Percentiles rank a stretch among this genome's conserved stretches.
These are phyloP conservation scores for Xyrichtys novacula DNA, from an alignment of 2,797 vertebrate genomes.

Conservation along the genomic window DNA sequence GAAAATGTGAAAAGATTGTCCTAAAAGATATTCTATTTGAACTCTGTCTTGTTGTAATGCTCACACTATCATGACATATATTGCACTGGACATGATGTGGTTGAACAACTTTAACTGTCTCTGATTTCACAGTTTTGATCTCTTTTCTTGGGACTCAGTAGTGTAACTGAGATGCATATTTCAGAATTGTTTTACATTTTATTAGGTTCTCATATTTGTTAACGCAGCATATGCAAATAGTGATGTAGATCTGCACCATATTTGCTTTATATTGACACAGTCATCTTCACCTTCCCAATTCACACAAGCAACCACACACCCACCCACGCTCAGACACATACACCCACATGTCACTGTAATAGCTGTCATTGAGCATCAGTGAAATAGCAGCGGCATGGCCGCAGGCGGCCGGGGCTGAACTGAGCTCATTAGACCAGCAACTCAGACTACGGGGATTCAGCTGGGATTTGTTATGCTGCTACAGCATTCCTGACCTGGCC, in stretches of 20 bases:
- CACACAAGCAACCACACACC: no score
- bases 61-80: not conserved
- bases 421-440: slow-evolving; percentile 72
- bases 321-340: slow-evolving; percentile 1
- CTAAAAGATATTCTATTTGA: not conserved
- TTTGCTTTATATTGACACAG: not conserved
- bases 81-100: not conserved
- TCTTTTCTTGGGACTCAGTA: not conserved
- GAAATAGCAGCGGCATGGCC: slow-evolving; percentile 56
- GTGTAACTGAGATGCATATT: not conserved
- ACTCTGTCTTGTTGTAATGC: not conserved
- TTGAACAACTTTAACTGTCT: not conserved
- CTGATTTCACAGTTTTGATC: not conserved
- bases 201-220: not conserved
- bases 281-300: not conserved
- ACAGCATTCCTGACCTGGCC: slow-evolving; percentile 31
- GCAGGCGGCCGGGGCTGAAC: slow-evolving; percentile 62
- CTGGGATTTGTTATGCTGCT: slow-evolving; percentile 63
- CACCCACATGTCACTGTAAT: slow-evolving; percentile 41
- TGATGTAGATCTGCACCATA: not conserved
- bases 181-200: not conserved
- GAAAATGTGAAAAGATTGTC: not conserved
- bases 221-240: not conserved
- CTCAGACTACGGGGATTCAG: slow-evolving; percentile 69
- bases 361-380: slow-evolving; percentile 55